A percentile compares a stretch with the other conserved stretches of the same genome.
Conservation (phyloP, 2,113 vertebrate species). For the Microcebus lehilahytsara region DNA sequence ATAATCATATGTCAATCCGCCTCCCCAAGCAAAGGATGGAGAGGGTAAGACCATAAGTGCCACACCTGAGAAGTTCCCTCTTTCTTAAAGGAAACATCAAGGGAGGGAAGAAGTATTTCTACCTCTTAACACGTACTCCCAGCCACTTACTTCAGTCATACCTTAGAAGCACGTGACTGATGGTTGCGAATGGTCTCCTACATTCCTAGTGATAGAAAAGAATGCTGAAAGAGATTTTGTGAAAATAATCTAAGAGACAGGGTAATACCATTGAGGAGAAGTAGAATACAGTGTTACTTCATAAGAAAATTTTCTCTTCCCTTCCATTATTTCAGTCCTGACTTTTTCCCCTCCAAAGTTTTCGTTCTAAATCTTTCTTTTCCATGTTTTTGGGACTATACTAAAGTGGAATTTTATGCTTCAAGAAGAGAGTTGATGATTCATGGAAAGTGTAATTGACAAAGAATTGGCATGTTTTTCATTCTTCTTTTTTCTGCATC, state of each 20-base stretch:
- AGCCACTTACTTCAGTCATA: background rate
- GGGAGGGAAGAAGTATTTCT: background rate
- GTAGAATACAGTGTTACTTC: background rate
- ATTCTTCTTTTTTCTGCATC: slow-evolving; percentile 68
- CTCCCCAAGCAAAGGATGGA: background rate
- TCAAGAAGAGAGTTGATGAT: slow-evolving; percentile 73
- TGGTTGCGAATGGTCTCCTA: background rate
- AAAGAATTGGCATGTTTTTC: slow-evolving; percentile 70
- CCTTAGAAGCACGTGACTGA: background rate
- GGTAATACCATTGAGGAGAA: background rate
- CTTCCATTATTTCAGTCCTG: background rate
- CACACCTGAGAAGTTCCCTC: background rate
- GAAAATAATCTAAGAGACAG: background rate
- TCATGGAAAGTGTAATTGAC: slow-evolving; percentile 79
- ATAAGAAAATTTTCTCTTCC: background rate
- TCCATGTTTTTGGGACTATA: background rate
- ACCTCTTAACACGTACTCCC: background rate
- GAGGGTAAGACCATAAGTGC: background rate
- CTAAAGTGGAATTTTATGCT: slow-evolving; percentile 65
- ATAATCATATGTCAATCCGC: background rate
- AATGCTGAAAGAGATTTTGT: background rate
- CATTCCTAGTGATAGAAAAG: background rate
- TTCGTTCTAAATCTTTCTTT: slow-evolving; percentile 49
- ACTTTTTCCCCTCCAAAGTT: slow-evolving; percentile 30
- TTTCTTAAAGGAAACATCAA: background rate